Evolutionary conservation across 2,888 invertebrate genomes (phyloP).

Genomic region (Hydroisotoma schaefferi): DNA sequence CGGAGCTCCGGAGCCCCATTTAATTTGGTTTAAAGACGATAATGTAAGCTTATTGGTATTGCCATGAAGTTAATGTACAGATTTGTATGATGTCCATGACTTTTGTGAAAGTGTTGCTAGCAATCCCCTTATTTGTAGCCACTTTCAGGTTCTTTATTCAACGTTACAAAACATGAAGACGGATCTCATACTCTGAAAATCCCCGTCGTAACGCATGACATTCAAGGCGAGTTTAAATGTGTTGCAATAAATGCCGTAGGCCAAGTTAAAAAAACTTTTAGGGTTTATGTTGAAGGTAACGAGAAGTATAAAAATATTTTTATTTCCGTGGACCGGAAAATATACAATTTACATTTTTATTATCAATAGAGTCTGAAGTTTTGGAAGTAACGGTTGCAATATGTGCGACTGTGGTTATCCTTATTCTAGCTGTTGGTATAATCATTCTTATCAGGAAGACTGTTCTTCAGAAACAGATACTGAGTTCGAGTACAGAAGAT

Average conservation of each 20-base stretch:
- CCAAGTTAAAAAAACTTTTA: conserved; percentile 9
- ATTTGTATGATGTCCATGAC: no score
- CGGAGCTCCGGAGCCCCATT: conserved; percentile 7
- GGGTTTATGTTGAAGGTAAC: conserved; percentile 16
- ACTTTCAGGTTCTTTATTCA: neutral
- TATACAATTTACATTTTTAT: neutral
- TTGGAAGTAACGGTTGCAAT: neutral
- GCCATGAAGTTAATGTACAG: no score
- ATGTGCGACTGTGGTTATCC: neutral
- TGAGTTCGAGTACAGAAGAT: no score
- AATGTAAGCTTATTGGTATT: no score
- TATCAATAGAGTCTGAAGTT: neutral
- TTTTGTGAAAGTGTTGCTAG: no score
- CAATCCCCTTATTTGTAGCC: neutral
- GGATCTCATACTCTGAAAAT: conserved; percentile 1
- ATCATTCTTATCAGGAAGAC: neutral
- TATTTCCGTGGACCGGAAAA: no score
- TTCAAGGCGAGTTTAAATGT: conserved; percentile 21
- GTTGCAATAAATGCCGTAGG: conserved; percentile 15
- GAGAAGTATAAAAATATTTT: no score
- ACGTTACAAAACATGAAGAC: neutral
- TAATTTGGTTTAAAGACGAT: conserved; percentile 10
- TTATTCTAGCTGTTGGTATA: neutral
- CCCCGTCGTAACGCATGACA: conserved; percentile 9
- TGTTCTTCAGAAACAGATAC: conserved; percentile 7